phyloP scores from a whole-genome alignment of 2,888 invertebrate species.

The Magallana nippona region DNA sequence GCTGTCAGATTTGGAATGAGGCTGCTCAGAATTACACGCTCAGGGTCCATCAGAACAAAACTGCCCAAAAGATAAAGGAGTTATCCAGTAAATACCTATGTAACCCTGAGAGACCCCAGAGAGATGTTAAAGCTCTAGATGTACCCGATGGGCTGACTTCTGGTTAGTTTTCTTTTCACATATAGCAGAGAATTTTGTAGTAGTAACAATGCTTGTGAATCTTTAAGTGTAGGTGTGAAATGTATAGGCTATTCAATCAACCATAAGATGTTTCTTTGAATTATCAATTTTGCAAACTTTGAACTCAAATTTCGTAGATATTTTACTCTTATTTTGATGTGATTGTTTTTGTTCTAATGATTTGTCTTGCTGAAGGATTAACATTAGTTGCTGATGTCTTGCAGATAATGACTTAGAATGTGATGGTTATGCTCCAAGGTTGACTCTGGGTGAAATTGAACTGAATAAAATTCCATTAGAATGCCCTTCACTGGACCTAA shows the following conservation, averaged over 20 bases:
- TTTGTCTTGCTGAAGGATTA: no score
- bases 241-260: background rate
- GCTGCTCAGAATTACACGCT: conserved; percentile 4
- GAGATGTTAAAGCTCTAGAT: background rate
- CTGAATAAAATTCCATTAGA: conserved; percentile 1
- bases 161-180: background rate
- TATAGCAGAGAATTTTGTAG: background rate
- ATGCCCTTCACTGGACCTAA: background rate
- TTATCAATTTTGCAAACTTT: no score
- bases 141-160: background rate
- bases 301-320: no score
- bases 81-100: background rate
- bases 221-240: background rate
- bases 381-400: no score
- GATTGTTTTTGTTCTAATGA: no score
- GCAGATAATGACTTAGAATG: background rate
- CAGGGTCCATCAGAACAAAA: background rate
- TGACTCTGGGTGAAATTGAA: background rate
- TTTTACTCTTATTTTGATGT: no score
- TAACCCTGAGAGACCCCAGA: background rate
- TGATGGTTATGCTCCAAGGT: conserved; percentile 18
- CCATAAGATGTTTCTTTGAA: no score
- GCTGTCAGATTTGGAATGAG: conserved; percentile 27
- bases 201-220: background rate
- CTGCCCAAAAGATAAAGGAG: conserved; percentile 18